Percentiles rank a stretch among this genome's conserved stretches.
These are phyloP conservation scores for Borostomias antarcticus DNA, from an alignment of 2,797 vertebrate species.

Conservation along the genomic window DNA sequence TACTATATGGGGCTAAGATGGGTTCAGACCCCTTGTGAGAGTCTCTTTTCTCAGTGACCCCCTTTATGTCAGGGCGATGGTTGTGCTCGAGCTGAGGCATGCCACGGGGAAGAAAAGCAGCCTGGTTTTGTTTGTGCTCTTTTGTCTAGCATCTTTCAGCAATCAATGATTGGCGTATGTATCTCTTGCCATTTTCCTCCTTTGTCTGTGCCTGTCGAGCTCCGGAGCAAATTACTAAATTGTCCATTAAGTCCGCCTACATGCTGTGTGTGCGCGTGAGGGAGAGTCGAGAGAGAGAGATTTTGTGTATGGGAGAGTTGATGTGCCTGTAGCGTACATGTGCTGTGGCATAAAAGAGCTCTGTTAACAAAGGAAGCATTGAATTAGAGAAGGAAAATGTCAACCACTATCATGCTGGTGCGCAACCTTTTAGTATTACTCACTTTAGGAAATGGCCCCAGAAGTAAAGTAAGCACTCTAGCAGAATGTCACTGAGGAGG, in stretches of 20 bases:
- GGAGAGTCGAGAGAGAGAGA: not conserved
- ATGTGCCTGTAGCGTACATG: slow-evolving; percentile 12
- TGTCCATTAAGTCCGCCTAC: slow-evolving; percentile 52
- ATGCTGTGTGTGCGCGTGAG: slow-evolving; percentile 4
- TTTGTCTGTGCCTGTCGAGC: slow-evolving; percentile 62
- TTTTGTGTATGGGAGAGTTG: slow-evolving; percentile 16
- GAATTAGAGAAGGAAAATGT: slow-evolving; percentile 72
- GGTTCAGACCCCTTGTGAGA: slow-evolving; percentile 56
- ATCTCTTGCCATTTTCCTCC: slow-evolving; percentile 70
- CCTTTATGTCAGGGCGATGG: slow-evolving; percentile 29
- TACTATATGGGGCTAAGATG: slow-evolving; percentile 64
- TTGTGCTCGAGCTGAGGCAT: slow-evolving; percentile 21
- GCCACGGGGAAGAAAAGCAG: slow-evolving; percentile 55
- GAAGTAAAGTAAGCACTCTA: slow-evolving; percentile 60
- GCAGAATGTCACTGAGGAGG: slow-evolving; percentile 64
- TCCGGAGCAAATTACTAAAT: slow-evolving; percentile 61
- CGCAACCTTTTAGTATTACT: slow-evolving; percentile 66
- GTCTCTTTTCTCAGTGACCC: slow-evolving; percentile 44
- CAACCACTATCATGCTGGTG: slow-evolving; percentile 69
- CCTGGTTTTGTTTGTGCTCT: slow-evolving; percentile 50
- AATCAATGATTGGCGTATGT: slow-evolving; percentile 68
- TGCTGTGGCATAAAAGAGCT: slow-evolving; percentile 35
- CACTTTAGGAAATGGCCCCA: slow-evolving; percentile 54
- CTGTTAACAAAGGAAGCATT: slow-evolving; percentile 70
- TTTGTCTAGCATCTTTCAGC: slow-evolving; percentile 69